Percentiles rank a stretch among this genome's conserved stretches.
These are phyloP conservation scores for Caenorhabditis sp. DNA, from an alignment of 2,888 invertebrate species.

Conservation along the genomic window DNA sequence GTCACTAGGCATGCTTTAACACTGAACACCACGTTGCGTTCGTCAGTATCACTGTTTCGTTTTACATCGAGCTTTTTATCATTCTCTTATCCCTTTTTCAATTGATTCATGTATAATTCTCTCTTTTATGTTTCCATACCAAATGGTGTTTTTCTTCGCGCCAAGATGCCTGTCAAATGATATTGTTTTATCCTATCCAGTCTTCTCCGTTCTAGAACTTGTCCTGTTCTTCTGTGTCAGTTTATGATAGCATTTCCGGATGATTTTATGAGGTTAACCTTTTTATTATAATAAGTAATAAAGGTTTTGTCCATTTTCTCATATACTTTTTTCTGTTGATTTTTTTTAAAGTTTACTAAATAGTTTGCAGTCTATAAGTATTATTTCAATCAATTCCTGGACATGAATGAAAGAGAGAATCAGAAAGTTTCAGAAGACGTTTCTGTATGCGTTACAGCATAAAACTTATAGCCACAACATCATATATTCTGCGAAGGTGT, in stretches of 20 bases:
- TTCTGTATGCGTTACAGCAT: slow-evolving; percentile 23
- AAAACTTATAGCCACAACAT: not conserved
- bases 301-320: no score
- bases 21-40: not conserved
- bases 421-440: not conserved
- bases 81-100: not conserved
- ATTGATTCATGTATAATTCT: not conserved
- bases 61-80: not conserved
- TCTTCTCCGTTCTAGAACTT: not conserved
- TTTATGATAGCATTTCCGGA: not conserved
- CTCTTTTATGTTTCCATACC: not conserved
- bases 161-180: not conserved
- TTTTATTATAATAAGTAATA: no score
- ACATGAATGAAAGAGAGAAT: no score
- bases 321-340: no score
- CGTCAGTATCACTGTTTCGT: not conserved
- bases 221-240: not conserved
- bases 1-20: slow-evolving; percentile 12
- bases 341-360: no score
- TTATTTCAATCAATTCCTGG: not conserved
- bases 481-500: not conserved
- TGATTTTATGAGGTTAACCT: no score
- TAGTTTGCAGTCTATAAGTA: not conserved
- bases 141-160: not conserved
- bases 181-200: not conserved